phyloP scores from a whole-genome alignment of 1,140 invertebrate species.

The Caenorhabditis briggsae region DNA sequence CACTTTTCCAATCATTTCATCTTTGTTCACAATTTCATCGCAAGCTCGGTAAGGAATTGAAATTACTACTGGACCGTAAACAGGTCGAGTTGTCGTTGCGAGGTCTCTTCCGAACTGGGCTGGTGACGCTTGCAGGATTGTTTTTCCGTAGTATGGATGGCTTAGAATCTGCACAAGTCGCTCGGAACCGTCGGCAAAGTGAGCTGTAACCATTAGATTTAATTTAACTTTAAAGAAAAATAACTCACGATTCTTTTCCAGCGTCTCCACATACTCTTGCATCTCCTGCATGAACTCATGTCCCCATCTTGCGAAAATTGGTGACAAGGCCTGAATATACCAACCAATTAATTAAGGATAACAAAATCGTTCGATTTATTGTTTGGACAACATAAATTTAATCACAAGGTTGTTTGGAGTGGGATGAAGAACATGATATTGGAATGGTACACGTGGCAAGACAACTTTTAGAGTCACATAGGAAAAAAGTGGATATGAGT shows the following conservation, averaged over 20 bases:
- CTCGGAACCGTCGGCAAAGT: not conserved
- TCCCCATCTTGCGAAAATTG: constrained; percentile 90
- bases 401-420: constrained; percentile 56
- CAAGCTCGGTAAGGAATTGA: constrained; percentile 87
- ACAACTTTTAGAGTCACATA: constrained; percentile 39
- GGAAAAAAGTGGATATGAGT: not conserved
- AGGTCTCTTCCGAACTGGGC: constrained; percentile 58
- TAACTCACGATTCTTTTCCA: constrained; percentile 59
- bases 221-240: too few relatives aligned
- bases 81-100: constrained; percentile 58
- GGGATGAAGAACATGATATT: constrained; percentile 30
- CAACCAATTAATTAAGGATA: not conserved
- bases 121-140: constrained; percentile 62
- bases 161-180: constrained; percentile 38
- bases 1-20: constrained; percentile 84
- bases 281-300: constrained; percentile 96
- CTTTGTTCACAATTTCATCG: constrained; percentile 82
- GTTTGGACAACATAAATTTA: not conserved
- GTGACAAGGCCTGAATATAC: constrained; percentile 84
- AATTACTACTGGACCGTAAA: constrained; percentile 85
- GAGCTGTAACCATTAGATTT: not conserved
- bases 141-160: constrained; percentile 47
- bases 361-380: constrained; percentile 56
- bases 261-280: constrained; percentile 81
- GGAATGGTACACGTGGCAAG: constrained; percentile 22